phyloP scores from a whole-genome alignment of 2,888 invertebrate species.

The Cynaeus angustus region DNA sequence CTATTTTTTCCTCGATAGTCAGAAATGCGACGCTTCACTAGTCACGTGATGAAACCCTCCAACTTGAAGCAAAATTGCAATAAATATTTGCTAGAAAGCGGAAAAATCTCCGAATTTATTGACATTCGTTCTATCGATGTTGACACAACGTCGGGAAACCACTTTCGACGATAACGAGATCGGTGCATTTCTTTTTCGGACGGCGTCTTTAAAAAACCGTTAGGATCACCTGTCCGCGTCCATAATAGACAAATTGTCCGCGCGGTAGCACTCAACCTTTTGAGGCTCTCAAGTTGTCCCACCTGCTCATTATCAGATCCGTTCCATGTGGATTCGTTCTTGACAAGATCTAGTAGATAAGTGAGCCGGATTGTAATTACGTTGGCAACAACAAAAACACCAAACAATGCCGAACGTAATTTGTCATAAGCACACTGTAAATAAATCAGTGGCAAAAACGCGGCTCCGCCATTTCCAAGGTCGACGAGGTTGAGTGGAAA shows the following conservation, averaged over 20 bases:
- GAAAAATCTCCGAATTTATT: constrained; percentile 6
- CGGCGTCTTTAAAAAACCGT: constrained; percentile 16
- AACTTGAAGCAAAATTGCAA: neutral
- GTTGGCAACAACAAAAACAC: constrained; percentile 36
- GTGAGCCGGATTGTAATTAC: constrained; percentile 33
- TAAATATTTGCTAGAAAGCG: neutral
- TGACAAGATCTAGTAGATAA: constrained; percentile 30
- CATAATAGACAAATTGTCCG: constrained; percentile 32
- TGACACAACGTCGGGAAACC: neutral
- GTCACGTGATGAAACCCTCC: too few species aligned
- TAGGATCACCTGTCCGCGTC: constrained; percentile 26
- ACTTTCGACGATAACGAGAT: constrained; percentile 2
- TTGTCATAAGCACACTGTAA: constrained; percentile 42
- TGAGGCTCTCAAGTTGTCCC: constrained; percentile 31
- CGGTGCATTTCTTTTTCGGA: neutral
- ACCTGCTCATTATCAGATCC: constrained; percentile 41
- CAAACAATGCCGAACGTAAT: constrained; percentile 41
- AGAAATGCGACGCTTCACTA: too few species aligned
- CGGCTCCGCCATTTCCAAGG: constrained; percentile 45
- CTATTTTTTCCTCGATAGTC: too few species aligned
- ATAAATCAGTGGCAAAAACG: constrained; percentile 44
- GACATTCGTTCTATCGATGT: constrained; percentile 2
- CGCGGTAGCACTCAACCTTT: constrained; percentile 25
- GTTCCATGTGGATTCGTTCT: constrained; percentile 27
- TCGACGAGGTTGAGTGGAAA: constrained; percentile 20